These are phyloP conservation scores for Molossus molossus DNA, from an alignment of 2,797 vertebrate genomes.

Conservation along the genomic window DNA sequence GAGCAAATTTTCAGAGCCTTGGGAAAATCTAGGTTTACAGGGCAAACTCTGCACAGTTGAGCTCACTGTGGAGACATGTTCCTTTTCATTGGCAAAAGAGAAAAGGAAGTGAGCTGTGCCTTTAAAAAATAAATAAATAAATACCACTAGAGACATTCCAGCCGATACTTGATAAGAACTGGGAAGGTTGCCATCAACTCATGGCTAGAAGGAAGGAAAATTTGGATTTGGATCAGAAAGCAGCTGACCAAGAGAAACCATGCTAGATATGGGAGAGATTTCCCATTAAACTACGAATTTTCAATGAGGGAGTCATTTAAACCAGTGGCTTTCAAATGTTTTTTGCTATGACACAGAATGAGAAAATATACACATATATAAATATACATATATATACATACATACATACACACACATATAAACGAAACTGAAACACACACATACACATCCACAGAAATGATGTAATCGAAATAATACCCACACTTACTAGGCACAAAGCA, in stretches of 20 bases:
- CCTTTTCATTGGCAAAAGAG: conserved; percentile 67
- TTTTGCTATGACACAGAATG: background rate
- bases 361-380: conserved; percentile 38
- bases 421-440: background rate
- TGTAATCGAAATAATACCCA: background rate
- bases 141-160: conserved; percentile 74
- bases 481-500: background rate
- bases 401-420: background rate
- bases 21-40: conserved; percentile 70
- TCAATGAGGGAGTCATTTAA: conserved; percentile 1
- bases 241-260: conserved; percentile 47
- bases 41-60: conserved; percentile 44
- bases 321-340: background rate
- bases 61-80: conserved; percentile 66
- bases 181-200: conserved; percentile 70
- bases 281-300: conserved; percentile 15
- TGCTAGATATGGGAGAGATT: background rate
- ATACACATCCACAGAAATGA: background rate
- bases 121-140: conserved; percentile 60
- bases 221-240: conserved; percentile 29
- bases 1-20: conserved; percentile 54
- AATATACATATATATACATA: background rate
- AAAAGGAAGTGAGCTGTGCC: conserved; percentile 79
- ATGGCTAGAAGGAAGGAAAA: conserved; percentile 68
- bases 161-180: conserved; percentile 67